Conservation (phyloP, 2,113 vertebrate species). For the Glaucomys volans region DNA sequence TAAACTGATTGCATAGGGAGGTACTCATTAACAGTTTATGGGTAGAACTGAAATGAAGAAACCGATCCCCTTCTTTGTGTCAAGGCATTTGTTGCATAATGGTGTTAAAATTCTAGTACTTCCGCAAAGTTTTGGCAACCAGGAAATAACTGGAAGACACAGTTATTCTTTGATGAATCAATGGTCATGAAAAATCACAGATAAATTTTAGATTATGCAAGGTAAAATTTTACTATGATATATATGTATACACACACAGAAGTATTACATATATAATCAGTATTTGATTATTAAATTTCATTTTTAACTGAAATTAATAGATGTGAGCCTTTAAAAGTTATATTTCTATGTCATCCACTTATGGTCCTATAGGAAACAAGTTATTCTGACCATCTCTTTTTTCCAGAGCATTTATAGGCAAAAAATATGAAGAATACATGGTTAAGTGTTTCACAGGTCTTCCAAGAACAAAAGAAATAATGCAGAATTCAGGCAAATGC, state of each 20-base stretch:
- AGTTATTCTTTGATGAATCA: neutral
- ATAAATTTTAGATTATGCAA: slow-evolving; percentile 9
- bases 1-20: slow-evolving; percentile 2
- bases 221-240: neutral
- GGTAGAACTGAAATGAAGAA: neutral
- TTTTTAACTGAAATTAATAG: neutral
- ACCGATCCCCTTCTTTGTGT: neutral
- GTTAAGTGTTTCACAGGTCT: neutral
- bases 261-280: neutral
- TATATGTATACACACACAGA: neutral
- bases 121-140: neutral
- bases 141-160: neutral
- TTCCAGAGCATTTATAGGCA: neutral
- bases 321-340: neutral
- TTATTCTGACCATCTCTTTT: neutral
- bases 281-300: neutral
- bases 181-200: neutral
- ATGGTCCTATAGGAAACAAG: neutral
- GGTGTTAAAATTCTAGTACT: neutral
- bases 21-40: slow-evolving; percentile 19
- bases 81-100: neutral
- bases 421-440: neutral
- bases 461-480: neutral
- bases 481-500: neutral
- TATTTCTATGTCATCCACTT: neutral